A percentile compares a stretch with the other conserved stretches of the same genome.
phyloP scores from a whole-genome alignment of 2,113 vertebrate species.

The Scytalopus superciliaris region DNA sequence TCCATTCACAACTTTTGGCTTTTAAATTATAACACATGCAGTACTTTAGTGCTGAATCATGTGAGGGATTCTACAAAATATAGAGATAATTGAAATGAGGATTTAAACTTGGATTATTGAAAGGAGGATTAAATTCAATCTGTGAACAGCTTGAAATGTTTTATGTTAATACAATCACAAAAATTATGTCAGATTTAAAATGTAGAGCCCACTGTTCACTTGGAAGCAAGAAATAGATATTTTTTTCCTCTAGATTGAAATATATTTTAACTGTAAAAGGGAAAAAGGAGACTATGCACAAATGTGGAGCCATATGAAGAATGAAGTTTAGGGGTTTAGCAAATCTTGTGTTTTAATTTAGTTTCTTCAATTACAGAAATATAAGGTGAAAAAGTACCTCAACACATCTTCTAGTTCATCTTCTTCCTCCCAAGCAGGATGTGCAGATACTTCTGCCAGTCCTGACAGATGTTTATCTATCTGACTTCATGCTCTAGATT shows the following conservation, averaged over 20 bases:
- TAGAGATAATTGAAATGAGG: constrained; percentile 63
- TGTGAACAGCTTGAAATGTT: constrained; percentile 58
- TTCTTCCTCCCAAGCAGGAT: not conserved
- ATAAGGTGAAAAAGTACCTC: not conserved
- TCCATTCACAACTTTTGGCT: constrained; percentile 37
- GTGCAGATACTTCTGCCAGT: not conserved
- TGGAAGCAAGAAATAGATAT: not conserved
- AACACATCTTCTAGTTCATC: not conserved
- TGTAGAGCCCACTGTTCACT: not conserved
- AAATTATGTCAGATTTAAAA: constrained; percentile 33
- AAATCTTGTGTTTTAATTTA: not conserved
- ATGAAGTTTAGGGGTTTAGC: not conserved
- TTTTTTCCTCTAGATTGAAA: not conserved
- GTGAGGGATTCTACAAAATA: constrained; percentile 56
- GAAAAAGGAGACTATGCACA: not conserved
- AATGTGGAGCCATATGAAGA: not conserved
- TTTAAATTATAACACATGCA: constrained; percentile 29
- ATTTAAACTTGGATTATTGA: constrained; percentile 64
- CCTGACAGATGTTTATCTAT: not conserved
- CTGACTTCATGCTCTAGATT: not conserved
- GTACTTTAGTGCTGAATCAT: constrained; percentile 30
- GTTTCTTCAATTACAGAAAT: not conserved
- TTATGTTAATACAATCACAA: constrained; percentile 40
- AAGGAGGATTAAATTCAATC: constrained; percentile 69
- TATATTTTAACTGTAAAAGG: not conserved